Evolutionary conservation across 2,888 invertebrate genomes (phyloP).

Genomic region (Hypomecis atomaria): DNA sequence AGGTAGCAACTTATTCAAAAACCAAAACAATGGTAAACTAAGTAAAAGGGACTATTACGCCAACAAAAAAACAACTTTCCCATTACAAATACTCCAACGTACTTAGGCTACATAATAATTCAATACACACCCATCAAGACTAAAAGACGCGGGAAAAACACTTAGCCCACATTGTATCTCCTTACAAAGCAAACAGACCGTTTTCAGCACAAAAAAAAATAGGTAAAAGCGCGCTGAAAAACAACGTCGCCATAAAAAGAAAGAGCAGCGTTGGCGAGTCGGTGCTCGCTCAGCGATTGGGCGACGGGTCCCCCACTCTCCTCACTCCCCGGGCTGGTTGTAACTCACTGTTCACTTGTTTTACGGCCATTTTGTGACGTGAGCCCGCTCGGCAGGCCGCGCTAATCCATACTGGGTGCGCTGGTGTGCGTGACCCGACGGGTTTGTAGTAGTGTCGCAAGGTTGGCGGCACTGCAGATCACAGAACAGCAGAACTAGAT

Average conservation of each 20-base stretch:
- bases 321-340: slow-evolving; percentile 68
- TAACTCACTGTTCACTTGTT: slow-evolving; percentile 85
- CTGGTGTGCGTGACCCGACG: slow-evolving; percentile 70
- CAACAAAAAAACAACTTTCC: too few relatives aligned
- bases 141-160: slow-evolving; percentile 60
- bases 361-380: slow-evolving; percentile 85
- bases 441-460: slow-evolving; percentile 48
- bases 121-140: slow-evolving; percentile 47
- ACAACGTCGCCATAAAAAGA: slow-evolving; percentile 82
- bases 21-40: too few relatives aligned
- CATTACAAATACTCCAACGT: slow-evolving; percentile 27
- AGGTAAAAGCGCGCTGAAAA: slow-evolving; percentile 82
- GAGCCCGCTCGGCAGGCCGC: slow-evolving; percentile 77
- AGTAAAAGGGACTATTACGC: too few relatives aligned
- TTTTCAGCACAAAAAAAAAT: slow-evolving; percentile 72
- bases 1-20: too few relatives aligned
- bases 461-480: slow-evolving; percentile 38
- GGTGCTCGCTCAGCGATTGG: slow-evolving; percentile 80
- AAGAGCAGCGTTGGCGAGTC: slow-evolving; percentile 82
- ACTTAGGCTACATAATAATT: slow-evolving; percentile 39
- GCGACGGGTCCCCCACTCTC: slow-evolving; percentile 53
- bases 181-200: slow-evolving; percentile 79
- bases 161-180: slow-evolving; percentile 77
- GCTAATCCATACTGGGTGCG: slow-evolving; percentile 69
- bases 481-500: too few relatives aligned